Conservation (phyloP, 2,113 vertebrate genomes). For the Psettodes erumei region DNA sequence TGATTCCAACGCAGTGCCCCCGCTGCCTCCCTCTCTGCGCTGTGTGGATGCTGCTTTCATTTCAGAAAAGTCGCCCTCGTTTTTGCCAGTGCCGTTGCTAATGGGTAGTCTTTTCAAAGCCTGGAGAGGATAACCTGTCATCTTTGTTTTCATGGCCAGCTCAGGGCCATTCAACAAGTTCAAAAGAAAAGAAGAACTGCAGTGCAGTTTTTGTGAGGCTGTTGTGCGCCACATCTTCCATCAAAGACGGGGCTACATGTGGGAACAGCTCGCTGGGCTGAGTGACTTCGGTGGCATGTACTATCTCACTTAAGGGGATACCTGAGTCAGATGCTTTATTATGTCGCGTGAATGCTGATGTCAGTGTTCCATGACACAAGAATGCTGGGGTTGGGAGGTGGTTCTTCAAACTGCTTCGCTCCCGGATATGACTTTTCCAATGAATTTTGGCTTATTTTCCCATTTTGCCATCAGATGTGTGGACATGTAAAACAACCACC, state of each 20-base stretch:
- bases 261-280: slow-evolving; percentile 64
- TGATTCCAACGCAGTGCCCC: slow-evolving; percentile 69
- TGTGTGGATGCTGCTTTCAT: slow-evolving; percentile 63
- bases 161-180: slow-evolving; percentile 61
- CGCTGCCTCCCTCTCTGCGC: slow-evolving; percentile 44
- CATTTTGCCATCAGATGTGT: slow-evolving; percentile 11
- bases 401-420: slow-evolving; percentile 28
- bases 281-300: slow-evolving; percentile 51
- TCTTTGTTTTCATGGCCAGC: slow-evolving; percentile 68
- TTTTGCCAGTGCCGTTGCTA: slow-evolving; percentile 63
- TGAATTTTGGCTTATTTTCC: slow-evolving; percentile 6
- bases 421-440: slow-evolving; percentile 31
- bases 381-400: slow-evolving; percentile 15
- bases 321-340: slow-evolving; percentile 66
- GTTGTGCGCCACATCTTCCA: slow-evolving; percentile 34
- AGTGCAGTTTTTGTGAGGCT: slow-evolving; percentile 38
- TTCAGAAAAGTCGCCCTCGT: slow-evolving; percentile 61
- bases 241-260: slow-evolving; percentile 32
- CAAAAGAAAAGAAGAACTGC: slow-evolving; percentile 40
- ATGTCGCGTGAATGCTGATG: slow-evolving; percentile 58
- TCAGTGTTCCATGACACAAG: slow-evolving; percentile 25
- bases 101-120: slow-evolving; percentile 63
- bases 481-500: slow-evolving; percentile 37
- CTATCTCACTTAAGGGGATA: slow-evolving; percentile 64
- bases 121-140: slow-evolving; percentile 59